Evolutionary conservation across 1,140 invertebrate genomes (phyloP).

Genomic region (Dreissena rostriformis): DNA sequence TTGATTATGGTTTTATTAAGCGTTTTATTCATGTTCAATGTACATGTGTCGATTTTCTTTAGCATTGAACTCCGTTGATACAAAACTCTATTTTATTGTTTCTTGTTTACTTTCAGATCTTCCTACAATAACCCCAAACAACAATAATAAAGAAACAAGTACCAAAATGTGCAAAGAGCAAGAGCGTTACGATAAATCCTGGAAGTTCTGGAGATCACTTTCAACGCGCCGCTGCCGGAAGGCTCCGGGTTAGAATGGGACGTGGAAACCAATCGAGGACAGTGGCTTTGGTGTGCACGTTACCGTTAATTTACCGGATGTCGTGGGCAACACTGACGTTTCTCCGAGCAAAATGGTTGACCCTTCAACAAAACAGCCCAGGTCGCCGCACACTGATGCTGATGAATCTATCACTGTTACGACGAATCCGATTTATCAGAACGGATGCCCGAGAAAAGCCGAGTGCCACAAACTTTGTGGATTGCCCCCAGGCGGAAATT

Average conservation of each 20-base stretch:
- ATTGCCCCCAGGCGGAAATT: neutral
- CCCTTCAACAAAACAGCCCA: slow-evolving; percentile 73
- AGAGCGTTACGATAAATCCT: slow-evolving; percentile 6
- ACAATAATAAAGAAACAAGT: slow-evolving; percentile 25
- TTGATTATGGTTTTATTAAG: too few species aligned
- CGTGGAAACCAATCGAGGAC: too few species aligned
- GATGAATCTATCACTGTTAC: slow-evolving; percentile 44
- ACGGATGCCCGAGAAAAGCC: slow-evolving; percentile 52
- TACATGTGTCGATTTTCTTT: too few species aligned
- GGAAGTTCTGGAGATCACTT: slow-evolving; percentile 53
- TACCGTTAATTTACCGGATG: slow-evolving; percentile 60
- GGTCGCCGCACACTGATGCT: slow-evolving; percentile 51
- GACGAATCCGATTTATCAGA: slow-evolving; percentile 43
- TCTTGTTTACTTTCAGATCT: slow-evolving; percentile 42
- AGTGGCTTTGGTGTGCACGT: neutral
- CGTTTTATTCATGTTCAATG: too few species aligned
- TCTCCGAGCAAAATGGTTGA: slow-evolving; percentile 66
- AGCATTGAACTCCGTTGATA: too few species aligned
- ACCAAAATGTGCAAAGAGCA: neutral
- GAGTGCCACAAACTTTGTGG: neutral
- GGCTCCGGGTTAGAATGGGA: too few species aligned
- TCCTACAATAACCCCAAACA: slow-evolving; percentile 31
- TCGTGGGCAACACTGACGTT: slow-evolving; percentile 61
- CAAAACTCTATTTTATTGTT: too few species aligned
- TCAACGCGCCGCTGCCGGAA: slow-evolving; percentile 30